Conservation (phyloP, 2,888 invertebrate species). For the Ochropacha duplaris region DNA sequence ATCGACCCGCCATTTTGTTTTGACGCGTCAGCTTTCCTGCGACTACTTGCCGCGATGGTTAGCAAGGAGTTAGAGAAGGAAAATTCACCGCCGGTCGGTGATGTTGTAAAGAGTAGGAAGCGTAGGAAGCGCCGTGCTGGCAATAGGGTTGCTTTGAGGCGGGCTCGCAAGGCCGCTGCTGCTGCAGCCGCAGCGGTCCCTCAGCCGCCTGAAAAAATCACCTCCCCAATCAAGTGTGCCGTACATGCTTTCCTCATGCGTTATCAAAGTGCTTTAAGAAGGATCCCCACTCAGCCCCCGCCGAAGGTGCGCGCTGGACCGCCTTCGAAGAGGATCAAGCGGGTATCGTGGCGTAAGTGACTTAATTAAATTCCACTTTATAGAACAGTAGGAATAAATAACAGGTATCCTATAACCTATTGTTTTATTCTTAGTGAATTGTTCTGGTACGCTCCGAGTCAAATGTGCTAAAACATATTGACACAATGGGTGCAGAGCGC, state of each 20-base stretch:
- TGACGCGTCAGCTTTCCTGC: constrained; percentile 28
- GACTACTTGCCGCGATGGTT: constrained; percentile 45
- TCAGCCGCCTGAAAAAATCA: constrained; percentile 20
- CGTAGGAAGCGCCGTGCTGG: constrained; percentile 57
- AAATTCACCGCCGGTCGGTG: constrained; percentile 31
- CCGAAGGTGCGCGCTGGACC: constrained; percentile 71
- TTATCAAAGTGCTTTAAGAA: constrained; percentile 69
- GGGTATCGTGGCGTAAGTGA: constrained; percentile 78
- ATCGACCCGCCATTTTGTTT: constrained; percentile 63
- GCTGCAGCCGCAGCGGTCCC: constrained; percentile 20
- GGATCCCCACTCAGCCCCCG: constrained; percentile 66
- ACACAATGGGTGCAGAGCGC: constrained; percentile 1
- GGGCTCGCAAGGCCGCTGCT: constrained; percentile 47
- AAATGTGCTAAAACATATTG: background rate
- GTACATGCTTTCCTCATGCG: constrained; percentile 68
- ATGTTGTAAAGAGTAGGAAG: constrained; percentile 50
- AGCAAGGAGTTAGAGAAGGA: constrained; percentile 57
- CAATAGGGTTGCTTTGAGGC: constrained; percentile 52
- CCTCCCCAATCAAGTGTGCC: constrained; percentile 65
- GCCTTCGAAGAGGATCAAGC: constrained; percentile 68
- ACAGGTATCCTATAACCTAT: background rate
- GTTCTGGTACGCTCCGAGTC: background rate
- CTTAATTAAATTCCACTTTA: constrained; percentile 4
- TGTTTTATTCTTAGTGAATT: background rate
- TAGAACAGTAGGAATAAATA: background rate